A percentile compares a stretch with the other conserved stretches of the same genome.
These are phyloP conservation scores for Diadumene lineata DNA, from an alignment of 92 coral and sea anemone genomes.

Conservation along the genomic window DNA sequence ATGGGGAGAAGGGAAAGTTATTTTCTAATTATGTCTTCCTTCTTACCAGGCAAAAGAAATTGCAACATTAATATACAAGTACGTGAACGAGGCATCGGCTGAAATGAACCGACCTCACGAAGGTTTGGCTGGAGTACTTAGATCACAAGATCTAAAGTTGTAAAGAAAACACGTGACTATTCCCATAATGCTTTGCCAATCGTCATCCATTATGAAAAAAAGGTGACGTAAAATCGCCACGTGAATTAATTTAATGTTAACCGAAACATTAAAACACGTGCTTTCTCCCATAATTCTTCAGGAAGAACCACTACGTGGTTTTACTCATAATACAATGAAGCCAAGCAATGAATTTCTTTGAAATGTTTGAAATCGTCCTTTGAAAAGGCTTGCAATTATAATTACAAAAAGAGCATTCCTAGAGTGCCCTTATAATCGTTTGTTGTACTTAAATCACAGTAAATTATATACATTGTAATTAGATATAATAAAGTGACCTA, in stretches of 20 bases:
- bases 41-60: conserved; percentile 62
- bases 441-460: conserved; percentile 1
- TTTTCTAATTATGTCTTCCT: neutral
- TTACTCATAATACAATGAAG: conserved; percentile 5
- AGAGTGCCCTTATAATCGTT: neutral
- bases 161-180: neutral
- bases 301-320: neutral
- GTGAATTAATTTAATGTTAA: neutral
- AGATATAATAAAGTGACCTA: neutral
- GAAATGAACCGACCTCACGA: conserved; percentile 53
- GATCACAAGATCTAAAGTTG: conserved; percentile 46
- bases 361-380: conserved; percentile 2
- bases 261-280: neutral
- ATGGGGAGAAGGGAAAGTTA: neutral
- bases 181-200: neutral
- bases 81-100: conserved; percentile 42
- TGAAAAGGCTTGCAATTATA: neutral
- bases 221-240: too few relatives aligned
- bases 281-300: neutral
- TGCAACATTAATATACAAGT: conserved; percentile 54
- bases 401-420: neutral
- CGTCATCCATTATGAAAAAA: too few relatives aligned
- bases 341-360: neutral
- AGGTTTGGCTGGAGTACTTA: conserved; percentile 53
- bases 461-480: conserved; percentile 5